These are phyloP conservation scores for Tetropium fuscum DNA, from an alignment of 2,888 invertebrate species.

Conservation along the genomic window DNA sequence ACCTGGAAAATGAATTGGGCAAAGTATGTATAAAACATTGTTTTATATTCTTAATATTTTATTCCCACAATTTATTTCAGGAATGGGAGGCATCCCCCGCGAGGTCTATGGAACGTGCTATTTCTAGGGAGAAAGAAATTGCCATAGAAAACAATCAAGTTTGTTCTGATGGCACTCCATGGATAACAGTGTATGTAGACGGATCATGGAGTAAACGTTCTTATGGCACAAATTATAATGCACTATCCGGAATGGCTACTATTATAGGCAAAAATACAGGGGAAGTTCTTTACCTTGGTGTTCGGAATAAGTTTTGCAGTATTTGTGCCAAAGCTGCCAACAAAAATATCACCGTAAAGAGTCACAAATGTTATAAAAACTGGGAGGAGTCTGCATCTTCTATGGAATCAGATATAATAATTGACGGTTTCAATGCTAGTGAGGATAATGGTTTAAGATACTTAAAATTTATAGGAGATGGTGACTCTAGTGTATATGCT, in stretches of 20 bases:
- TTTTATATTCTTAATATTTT: background rate
- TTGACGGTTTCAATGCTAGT: slow-evolving; percentile 41
- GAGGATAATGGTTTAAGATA: slow-evolving; percentile 33
- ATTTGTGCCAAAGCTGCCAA: slow-evolving; percentile 37
- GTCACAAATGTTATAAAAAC: slow-evolving; percentile 41
- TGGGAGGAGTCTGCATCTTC: slow-evolving; percentile 41
- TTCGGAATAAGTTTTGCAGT: slow-evolving; percentile 44
- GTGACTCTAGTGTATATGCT: slow-evolving; percentile 36
- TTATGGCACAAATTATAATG: slow-evolving; percentile 42
- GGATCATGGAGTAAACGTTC: slow-evolving; percentile 47
- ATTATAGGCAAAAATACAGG: slow-evolving; percentile 40
- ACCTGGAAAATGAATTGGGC: slow-evolving; percentile 31
- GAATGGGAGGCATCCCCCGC: slow-evolving; percentile 18
- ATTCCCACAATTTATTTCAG: slow-evolving; percentile 10
- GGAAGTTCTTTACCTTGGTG: slow-evolving; percentile 38
- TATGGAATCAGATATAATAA: slow-evolving; percentile 43
- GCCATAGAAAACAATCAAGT: slow-evolving; percentile 29
- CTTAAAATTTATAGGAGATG: slow-evolving; percentile 37
- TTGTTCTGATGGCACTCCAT: slow-evolving; percentile 36
- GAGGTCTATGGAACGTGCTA: background rate
- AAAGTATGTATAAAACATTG: slow-evolving; percentile 13
- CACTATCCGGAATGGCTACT: slow-evolving; percentile 42
- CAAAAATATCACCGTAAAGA: slow-evolving; percentile 3
- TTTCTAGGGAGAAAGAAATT: slow-evolving; percentile 25
- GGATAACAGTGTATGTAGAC: slow-evolving; percentile 45